Base-by-base conservation (phyloP, 1,140 invertebrate genomes). In the Cyclargus thomasi region DNA sequence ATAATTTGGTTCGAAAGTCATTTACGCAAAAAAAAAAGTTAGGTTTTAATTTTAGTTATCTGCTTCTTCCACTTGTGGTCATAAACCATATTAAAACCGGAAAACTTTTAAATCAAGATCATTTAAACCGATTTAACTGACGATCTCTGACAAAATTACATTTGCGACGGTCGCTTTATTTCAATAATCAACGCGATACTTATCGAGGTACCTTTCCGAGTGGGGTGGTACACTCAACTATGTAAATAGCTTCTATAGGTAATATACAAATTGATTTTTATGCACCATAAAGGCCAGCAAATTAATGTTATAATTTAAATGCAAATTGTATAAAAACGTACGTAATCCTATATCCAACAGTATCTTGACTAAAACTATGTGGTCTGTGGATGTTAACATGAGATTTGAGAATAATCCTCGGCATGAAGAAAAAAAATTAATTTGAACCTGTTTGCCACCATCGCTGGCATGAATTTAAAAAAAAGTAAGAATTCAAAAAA, bases 401-500 rank as follows among this genome's bases (percentile, higher is more conserved):
- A 11, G 1, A 1, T 11, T 47, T 47, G 11, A 16, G 14, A 47
- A 47, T 16, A 47, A 47, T 47, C 3, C 4, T 14, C 39, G 6
- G 11, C 6, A 14, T 11, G 39, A 14, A 14, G 11, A 47, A 16
- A 14, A 14, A 11, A 47, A 16, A 14, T 47, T 47, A 47, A 47
- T 47, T 47, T 47, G 14, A 47, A 47, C 10, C 39, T 47, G 39
- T 14, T 1, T 47, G 10, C 36, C 55, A 20, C 1, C 7, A 57
- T 8, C 55, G 17, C 53, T 55, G 18, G 55, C 20, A 21, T 11
- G 10, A 59, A 64, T 11, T 64, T 39, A 17, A 64, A 64, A 68
- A 73, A 69, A 67, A 35, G n/a, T 23, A 35, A 63, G 62, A 63
- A 35, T 63, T 63, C 62, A 36, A 67, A 67, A 53, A 67, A 29